Conservation (phyloP, 2,797 vertebrate species). For the Protonibea diacanthus region DNA sequence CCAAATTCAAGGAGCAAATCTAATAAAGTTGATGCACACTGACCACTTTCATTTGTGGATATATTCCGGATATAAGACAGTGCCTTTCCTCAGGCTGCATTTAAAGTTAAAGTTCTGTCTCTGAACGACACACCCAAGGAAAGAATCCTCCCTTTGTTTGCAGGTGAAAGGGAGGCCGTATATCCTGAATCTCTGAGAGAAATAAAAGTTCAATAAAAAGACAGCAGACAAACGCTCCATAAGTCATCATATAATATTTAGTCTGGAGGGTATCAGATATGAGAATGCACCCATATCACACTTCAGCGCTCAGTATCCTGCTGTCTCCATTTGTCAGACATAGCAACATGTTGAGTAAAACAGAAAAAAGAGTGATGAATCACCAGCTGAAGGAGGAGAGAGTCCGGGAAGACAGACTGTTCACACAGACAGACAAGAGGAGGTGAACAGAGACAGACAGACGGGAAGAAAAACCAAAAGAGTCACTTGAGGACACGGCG, state of each 20-base stretch:
- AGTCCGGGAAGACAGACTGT: not conserved
- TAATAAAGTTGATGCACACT: not conserved
- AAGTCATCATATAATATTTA: conserved; percentile 9
- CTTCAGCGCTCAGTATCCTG: not conserved
- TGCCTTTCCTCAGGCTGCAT: not conserved
- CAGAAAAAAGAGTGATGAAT: conserved; percentile 39
- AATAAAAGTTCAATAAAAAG: not conserved
- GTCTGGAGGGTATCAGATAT: not conserved
- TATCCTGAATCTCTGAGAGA: not conserved
- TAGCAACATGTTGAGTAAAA: conserved; percentile 38
- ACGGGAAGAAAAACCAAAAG: not conserved
- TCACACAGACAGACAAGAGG: not conserved
- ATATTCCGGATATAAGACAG: not conserved
- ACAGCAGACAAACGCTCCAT: not conserved
- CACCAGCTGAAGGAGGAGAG: conserved; percentile 15
- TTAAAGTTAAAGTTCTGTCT: conserved; percentile 6
- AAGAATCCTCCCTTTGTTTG: not conserved
- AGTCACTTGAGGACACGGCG: conserved; percentile 10
- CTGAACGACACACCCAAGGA: not conserved
- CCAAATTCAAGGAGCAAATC: not conserved
- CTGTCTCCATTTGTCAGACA: conserved; percentile 36
- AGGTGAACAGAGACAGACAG: not conserved
- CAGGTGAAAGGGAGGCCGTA: not conserved
- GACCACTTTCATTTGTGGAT: not conserved
- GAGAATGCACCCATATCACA: not conserved